Evolutionary conservation across 2,797 vertebrate genomes (phyloP), one percentile per base, ranked within the genome.

Genomic region (Chromobotia macracanthus): DNA sequence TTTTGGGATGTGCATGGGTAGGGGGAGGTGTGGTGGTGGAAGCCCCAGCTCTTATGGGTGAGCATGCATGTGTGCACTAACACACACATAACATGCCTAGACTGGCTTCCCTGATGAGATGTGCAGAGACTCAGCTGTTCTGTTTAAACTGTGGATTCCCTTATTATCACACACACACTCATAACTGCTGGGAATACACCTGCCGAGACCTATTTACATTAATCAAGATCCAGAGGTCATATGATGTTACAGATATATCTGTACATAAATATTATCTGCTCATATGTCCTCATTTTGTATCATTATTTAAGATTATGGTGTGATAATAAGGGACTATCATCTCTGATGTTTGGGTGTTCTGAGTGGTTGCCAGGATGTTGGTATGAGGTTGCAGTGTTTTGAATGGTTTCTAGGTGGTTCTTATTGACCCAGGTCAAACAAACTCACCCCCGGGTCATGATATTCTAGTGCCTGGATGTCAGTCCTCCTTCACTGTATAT

Each of bases 121-220:
- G 69, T 66, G 31, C 68, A 44, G 15, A 56, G 78, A 25, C 78
- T 80, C 81, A 83, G 75, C 78, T 85, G 84, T 65, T 83, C 73
- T 15, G 18, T 31, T 66, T 64, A 78, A 72, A 25, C 70, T 71
- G 74, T 23, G 65, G 64, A 82, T 69, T 70, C 55, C 56, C 76
- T 80, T 70, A 67, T 77, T 82, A 82, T 80, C 69, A 70, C 51
- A 75, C 8, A 9, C 51, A 61, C 77, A 58, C 76, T 72, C 35
- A 56, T 35, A 79, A 44, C 75, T 44, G 21, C 16, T 50, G 41
- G 58, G 72, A 73, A 63, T 63, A n/a, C 73, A 65, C 28, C n/a
- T 53, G 61, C 28, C 23, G 60, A 41, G 46, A 31, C 19, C 61
- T n/a, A 19, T 38, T 46, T 21, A 51, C 46, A 64, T n/a, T 65